Evolutionary conservation across 1,140 invertebrate genomes (phyloP).

Genomic region (Lepeophtheirus salmonis): DNA sequence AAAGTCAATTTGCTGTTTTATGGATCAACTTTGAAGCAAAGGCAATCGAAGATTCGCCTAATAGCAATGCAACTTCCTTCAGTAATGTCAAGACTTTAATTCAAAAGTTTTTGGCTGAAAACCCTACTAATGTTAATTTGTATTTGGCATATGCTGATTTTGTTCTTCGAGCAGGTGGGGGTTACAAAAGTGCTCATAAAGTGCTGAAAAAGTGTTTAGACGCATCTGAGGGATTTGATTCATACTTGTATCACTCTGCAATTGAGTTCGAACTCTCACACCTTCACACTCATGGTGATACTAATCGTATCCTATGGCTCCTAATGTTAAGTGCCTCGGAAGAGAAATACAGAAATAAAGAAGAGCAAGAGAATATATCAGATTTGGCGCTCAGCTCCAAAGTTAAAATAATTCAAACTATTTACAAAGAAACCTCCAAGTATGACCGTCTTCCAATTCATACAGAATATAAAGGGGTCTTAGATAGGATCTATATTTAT

Average conservation of each 20-base stretch:
- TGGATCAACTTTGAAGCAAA: conserved; percentile 1
- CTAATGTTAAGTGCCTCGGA: not conserved
- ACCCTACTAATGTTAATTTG: not conserved
- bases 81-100: not conserved
- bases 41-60: not conserved
- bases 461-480: not conserved
- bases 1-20: not conserved
- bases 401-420: not conserved
- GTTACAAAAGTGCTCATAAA: not conserved
- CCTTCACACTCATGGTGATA: not conserved
- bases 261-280: not conserved
- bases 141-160: not conserved
- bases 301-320: not conserved
- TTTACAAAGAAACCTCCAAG: not conserved
- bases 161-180: not conserved
- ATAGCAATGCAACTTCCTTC: not conserved
- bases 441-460: not conserved
- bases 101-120: not conserved
- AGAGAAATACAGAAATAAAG: not conserved
- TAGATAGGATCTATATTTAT: not conserved
- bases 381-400: not conserved
- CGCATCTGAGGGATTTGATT: not conserved
- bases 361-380: not conserved
- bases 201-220: not conserved
- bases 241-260: not conserved